A percentile compares a stretch with the other conserved stretches of the same genome.
phyloP scores from a whole-genome alignment of 2,797 vertebrate species.

The Poeciliopsis infans region DNA sequence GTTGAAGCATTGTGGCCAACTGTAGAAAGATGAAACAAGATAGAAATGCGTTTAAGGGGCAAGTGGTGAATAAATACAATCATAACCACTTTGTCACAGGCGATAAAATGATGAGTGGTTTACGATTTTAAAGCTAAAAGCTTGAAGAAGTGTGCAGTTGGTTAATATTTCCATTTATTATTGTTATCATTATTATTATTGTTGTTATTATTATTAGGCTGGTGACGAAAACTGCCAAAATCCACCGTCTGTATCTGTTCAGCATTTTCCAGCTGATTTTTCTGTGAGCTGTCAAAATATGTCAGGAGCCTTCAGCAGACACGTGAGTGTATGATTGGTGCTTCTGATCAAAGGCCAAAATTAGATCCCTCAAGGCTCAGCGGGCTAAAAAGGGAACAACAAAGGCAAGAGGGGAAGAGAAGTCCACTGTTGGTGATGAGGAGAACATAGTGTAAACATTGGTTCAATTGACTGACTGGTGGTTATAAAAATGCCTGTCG shows the following conservation, averaged over 20 bases:
- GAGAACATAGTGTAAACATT: not conserved
- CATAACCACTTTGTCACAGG: no score
- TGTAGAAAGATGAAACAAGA: no score
- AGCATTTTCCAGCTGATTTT: slow-evolving; percentile 26
- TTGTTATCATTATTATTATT: no score
- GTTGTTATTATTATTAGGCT: not conserved
- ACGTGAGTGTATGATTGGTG: slow-evolving; percentile 32
- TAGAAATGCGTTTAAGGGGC: no score
- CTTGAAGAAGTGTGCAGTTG: not conserved
- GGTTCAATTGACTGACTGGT: slow-evolving; percentile 17
- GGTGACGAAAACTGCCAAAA: not conserved
- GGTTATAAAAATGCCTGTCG: slow-evolving; percentile 27
- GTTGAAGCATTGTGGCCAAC: no score
- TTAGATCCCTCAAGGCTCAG: slow-evolving; percentile 20
- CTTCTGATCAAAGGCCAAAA: slow-evolving; percentile 37
- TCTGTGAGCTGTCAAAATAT: slow-evolving; percentile 35
- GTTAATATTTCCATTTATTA: slow-evolving; percentile 1
- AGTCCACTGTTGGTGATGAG: slow-evolving; percentile 13
- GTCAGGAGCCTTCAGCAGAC: slow-evolving; percentile 26
- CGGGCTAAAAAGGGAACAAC: slow-evolving; percentile 34
- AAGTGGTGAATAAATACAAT: no score
- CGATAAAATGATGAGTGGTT: no score
- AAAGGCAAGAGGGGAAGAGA: slow-evolving; percentile 18
- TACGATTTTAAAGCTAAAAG: not conserved
- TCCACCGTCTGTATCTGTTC: slow-evolving; percentile 13